Evolutionary conservation across 2,113 vertebrate species (phyloP), one percentile per base, ranked within the genome.

Genomic region (Pollachius pollachius): DNA sequence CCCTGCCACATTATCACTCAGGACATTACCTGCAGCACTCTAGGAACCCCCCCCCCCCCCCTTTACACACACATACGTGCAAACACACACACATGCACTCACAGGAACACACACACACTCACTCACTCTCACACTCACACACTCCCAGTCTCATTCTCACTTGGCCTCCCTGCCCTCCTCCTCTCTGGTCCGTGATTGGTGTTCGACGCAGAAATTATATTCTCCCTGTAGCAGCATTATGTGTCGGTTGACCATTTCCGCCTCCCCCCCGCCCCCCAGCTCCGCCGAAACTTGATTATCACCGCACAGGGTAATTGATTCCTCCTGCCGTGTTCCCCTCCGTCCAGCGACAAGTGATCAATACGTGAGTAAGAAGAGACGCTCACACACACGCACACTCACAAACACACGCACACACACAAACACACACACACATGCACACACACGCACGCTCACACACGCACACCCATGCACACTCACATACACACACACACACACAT

Each of bases 221-320:
- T 81, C 73, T 71, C 65, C 54, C 70, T 17, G 2, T 54, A 23
- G 21, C 12, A 75, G 56, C 66, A 5, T 62, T 76, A 52, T 67
- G 70, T 83, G 78, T 83, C 76, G 67, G 57, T 78, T 78, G 52
- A 75, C 67, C 54, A 70, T 81, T 89, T 17, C 18, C 58, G 9
- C 58, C 58, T 18, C 58, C 11, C 18, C 5, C 4, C 58, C 4
- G 56, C 15, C n/a, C 5, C 56, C 9, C 56, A 2, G 16, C n/a
- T 58, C 56, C 56, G 6, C n/a, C n/a, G 19, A 87, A 85, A 90
- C 84, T 68, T 84, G 78, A 88, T 86, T 88, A 87, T 81, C 62
- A 54, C 48, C 72, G 83, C 81, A 83, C 84, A 85, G 64, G 86
- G 81, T 88, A 82, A 90, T 89, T 87, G 83, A 89, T 90, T 88